Evolutionary conservation across 1,140 invertebrate genomes (phyloP).

Genomic region (Sipha flava): DNA sequence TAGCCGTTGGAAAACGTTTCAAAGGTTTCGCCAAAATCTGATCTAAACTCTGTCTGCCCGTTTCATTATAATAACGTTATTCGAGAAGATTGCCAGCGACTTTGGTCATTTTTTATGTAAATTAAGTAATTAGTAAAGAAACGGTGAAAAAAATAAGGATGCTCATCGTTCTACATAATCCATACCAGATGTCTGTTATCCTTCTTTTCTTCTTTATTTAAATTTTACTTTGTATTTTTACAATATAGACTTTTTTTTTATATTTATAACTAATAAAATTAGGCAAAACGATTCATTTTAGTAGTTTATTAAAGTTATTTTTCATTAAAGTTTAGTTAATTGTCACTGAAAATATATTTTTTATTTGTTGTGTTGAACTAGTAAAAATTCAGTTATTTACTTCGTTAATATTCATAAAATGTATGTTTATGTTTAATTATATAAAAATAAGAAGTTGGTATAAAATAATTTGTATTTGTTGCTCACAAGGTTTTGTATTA

Average conservation of each 20-base stretch:
- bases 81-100: neutral
- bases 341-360: too few relatives aligned
- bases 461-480: too few relatives aligned
- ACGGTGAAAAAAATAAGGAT: neutral
- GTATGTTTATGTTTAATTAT: too few relatives aligned
- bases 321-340: too few relatives aligned
- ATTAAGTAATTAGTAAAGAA: constrained; percentile 26
- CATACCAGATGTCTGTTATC: neutral
- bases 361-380: too few relatives aligned
- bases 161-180: constrained; percentile 8
- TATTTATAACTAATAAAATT: neutral
- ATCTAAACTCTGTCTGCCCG: neutral
- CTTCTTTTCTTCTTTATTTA: neutral
- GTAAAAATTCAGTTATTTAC: too few relatives aligned
- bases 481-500: too few relatives aligned
- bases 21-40: constrained; percentile 13
- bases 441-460: too few relatives aligned
- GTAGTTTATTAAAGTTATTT: too few relatives aligned
- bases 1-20: neutral
- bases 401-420: too few relatives aligned
- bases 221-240: neutral
- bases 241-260: neutral
- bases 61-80: neutral
- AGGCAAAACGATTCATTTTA: neutral
- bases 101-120: constrained; percentile 1